Percentiles rank a stretch among this genome's conserved stretches.
phyloP scores from a whole-genome alignment of 1,140 invertebrate genomes.

The Oncopodura yosiiana region DNA sequence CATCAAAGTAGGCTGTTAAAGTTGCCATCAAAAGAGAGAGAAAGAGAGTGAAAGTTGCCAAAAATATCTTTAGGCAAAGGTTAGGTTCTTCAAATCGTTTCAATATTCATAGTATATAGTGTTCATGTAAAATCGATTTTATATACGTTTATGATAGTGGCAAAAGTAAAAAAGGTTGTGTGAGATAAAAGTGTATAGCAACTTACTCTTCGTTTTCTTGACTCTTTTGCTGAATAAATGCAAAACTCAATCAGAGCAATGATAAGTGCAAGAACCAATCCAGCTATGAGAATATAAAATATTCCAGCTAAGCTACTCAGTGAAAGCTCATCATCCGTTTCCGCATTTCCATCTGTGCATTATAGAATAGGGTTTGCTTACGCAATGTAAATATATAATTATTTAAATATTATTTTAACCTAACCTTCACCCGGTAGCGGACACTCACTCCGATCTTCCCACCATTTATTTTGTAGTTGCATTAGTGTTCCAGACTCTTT shows the following conservation, averaged over 20 bases:
- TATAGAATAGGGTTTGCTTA: too few species aligned
- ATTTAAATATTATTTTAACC: too few species aligned
- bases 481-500: constrained; percentile 86
- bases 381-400: constrained; percentile 1
- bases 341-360: constrained; percentile 44
- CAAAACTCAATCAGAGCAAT: constrained; percentile 81
- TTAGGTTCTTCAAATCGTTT: too few species aligned
- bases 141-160: too few species aligned
- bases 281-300: constrained; percentile 95
- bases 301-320: constrained; percentile 95
- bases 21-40: too few species aligned
- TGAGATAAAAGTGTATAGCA: too few species aligned
- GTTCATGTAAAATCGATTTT: too few species aligned
- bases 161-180: too few species aligned
- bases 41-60: too few species aligned
- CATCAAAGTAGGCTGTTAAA: not conserved
- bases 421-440: constrained; percentile 20
- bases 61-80: too few species aligned
- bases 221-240: constrained; percentile 64
- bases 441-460: constrained; percentile 68
- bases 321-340: constrained; percentile 70
- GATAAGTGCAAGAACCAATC: constrained; percentile 74
- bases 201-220: constrained; percentile 64
- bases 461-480: constrained; percentile 83
- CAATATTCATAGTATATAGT: too few species aligned